Evolutionary conservation across 2,113 vertebrate species (phyloP), one percentile per base, ranked within the genome.

Genomic region (Myiopsitta monachus): DNA sequence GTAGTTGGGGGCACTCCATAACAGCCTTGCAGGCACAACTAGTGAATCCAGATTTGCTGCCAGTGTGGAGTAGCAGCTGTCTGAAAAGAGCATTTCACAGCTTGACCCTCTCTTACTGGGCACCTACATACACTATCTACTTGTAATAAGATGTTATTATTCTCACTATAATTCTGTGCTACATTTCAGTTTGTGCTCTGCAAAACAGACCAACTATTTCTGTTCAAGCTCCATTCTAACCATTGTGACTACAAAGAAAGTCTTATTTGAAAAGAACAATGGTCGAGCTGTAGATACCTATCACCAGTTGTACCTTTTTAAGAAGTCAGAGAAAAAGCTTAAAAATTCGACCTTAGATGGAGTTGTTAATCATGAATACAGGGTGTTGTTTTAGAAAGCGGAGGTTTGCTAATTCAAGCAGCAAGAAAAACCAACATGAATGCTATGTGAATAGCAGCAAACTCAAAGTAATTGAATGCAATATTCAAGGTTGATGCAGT

Each of bases 361-460:
- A 69, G 66, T 72, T 81, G 66, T 73, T 94, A 94, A 95, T 78
- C 61, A 41, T 38, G 51, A 86, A 85, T 85, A 73, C 8, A 68
- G 51, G 55, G 73, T 31, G 31, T 23, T 75, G 81, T 63, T 80
- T 89, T 72, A 70, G 93, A 94, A 96, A 86, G 64, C 75, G 90
- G 72, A 90, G 31, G 33, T 79, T 97, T 96, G 51, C 46, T 87
- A 77, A 94, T 87, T 70, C 73, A 61, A 95, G 86, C 82, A 96
- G 80, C 92, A 67, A 82, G 92, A 70, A 89, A 67, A 30, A 95
- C 51, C 90, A 90, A 73, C 82, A 30, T 57, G 91, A 94, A 80
- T 73, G 14, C 49, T 55, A 11, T 22, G 16, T n/a, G 73, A 95
- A 81, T 63, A 83, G 83, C 75, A 94, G 51, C 67, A 76, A 93